These are phyloP conservation scores for Hermetia illucens DNA, from an alignment of 1,140 invertebrate genomes.

Conservation along the genomic window DNA sequence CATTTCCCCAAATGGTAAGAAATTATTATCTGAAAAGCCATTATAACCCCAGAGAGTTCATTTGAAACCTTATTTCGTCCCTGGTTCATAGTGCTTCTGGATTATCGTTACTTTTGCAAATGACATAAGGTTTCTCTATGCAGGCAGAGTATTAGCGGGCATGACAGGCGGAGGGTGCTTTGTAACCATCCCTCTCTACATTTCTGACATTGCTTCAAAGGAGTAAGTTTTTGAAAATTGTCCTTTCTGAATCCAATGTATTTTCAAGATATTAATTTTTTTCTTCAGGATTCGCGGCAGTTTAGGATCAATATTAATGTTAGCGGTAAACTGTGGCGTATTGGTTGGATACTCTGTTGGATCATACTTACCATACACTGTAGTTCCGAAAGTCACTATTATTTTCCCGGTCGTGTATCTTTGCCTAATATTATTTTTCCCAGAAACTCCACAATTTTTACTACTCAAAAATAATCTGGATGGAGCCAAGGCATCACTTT, in stretches of 20 bases:
- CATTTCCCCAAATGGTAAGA: conserved; percentile 22
- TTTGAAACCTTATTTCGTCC: not conserved
- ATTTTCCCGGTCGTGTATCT: conserved; percentile 15
- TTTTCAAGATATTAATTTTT: not conserved
- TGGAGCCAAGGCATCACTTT: conserved; percentile 14
- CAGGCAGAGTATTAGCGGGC: conserved; percentile 28
- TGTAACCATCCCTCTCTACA: conserved; percentile 18
- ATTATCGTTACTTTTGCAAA: conserved; percentile 15
- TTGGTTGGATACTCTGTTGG: conserved; percentile 19
- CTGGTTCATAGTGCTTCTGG: conserved; percentile 15
- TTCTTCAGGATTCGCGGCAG: conserved; percentile 17
- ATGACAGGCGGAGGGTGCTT: conserved; percentile 21
- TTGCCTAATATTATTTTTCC: conserved; percentile 12
- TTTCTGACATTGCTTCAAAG: conserved; percentile 24
- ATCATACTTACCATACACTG: conserved; percentile 17
- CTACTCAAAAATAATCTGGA: conserved; percentile 10
- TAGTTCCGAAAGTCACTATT: conserved; percentile 17
- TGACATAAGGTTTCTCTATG: conserved; percentile 17
- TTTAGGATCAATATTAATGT: conserved; percentile 16
- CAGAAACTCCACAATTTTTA: conserved; percentile 22
- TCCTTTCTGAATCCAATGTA: too few species aligned
- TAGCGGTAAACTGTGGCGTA: conserved; percentile 18
- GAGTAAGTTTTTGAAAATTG: too few species aligned
- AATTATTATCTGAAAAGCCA: not conserved
- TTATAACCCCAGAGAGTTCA: not conserved